Evolutionary conservation across 1,140 invertebrate species (phyloP).

Genomic region (Bombus pascuorum): DNA sequence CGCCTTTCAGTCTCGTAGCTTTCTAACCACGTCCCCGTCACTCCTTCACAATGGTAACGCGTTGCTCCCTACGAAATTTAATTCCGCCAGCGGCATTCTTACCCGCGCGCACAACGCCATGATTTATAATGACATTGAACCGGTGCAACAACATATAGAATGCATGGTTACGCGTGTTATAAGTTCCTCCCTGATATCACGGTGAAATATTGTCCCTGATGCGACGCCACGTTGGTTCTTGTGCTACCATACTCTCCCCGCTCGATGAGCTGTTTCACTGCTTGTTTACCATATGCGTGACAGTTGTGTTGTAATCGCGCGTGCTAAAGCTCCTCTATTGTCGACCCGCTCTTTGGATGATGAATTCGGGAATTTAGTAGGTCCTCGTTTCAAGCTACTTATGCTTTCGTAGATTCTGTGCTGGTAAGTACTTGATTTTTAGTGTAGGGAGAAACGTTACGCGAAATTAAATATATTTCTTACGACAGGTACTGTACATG

Average conservation of each 20-base stretch:
- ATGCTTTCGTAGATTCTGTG: not conserved
- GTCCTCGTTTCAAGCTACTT: not conserved
- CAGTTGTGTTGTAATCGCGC: not conserved
- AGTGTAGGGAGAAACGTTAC: too few relatives aligned
- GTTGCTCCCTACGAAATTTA: conserved; percentile 59
- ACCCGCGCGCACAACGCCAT: conserved; percentile 21
- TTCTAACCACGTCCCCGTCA: conserved; percentile 8
- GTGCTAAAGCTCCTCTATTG: not conserved
- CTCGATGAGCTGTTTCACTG: conserved; percentile 13
- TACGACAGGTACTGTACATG: too few relatives aligned
- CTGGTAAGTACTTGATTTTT: not conserved
- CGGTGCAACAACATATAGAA: conserved; percentile 25
- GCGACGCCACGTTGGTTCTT: not conserved
- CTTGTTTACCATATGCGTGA: not conserved
- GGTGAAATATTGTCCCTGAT: conserved; percentile 36
- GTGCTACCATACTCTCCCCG: not conserved
- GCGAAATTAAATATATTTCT: too few relatives aligned
- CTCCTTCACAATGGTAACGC: conserved; percentile 32
- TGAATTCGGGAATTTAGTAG: not conserved
- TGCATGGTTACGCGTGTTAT: conserved; percentile 36
- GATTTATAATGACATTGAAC: conserved; percentile 60
- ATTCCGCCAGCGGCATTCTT: conserved; percentile 53
- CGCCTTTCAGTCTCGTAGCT: conserved; percentile 4
- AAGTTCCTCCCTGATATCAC: conserved; percentile 19
- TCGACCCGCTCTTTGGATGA: not conserved